Base-by-base conservation (phyloP, 2,113 vertebrate species). In the Struthio camelus region DNA sequence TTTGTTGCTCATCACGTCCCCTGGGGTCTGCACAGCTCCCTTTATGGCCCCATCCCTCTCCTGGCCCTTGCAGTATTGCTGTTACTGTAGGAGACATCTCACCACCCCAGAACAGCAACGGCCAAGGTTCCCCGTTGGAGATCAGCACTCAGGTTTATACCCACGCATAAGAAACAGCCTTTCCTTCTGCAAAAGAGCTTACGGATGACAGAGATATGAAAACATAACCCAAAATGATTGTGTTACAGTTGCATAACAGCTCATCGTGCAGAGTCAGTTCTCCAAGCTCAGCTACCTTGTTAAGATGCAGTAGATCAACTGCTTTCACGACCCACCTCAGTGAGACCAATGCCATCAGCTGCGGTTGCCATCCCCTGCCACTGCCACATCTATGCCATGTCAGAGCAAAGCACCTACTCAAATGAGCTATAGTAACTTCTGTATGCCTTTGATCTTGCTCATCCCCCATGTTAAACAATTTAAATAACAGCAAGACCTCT, bases 21-120 rank as follows among this genome's bases (percentile, higher is more conserved):
- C 16, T 0, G 0, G 56, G 32, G 32, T 34, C 56, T 23, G 17
- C 46, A 19, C 8, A 11, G 7, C 4, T 71, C 13, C 27, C 3
- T 0, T 69, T 34, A 4, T 5, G 11, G 16, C 0, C 28, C 5
- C 38, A 30, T 66, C 3, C 6, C 40, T 13, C 51, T 54, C 27
- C 71, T 27, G 8, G 19, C 15, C 28, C 48, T 65, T 32, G 17
- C 40, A 69, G 7, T 48, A 61, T 3, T 18, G 56, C 42, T 73
- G n/a, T 13, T 46, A 22, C 22, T 22, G 6, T 34, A 61, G 7
- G 24, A 73, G 69, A 36, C 23, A 18, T 36, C 34, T 89, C 30
- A 48, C 56, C 32, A 34, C 19, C 30, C 10, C 19, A 30, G 16
- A 58, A 58, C 28, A 34, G 56, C 56, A 11, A 32, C 34, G 56